Conservation (phyloP, 1,140 invertebrate species). For the Drosophila orosa region DNA sequence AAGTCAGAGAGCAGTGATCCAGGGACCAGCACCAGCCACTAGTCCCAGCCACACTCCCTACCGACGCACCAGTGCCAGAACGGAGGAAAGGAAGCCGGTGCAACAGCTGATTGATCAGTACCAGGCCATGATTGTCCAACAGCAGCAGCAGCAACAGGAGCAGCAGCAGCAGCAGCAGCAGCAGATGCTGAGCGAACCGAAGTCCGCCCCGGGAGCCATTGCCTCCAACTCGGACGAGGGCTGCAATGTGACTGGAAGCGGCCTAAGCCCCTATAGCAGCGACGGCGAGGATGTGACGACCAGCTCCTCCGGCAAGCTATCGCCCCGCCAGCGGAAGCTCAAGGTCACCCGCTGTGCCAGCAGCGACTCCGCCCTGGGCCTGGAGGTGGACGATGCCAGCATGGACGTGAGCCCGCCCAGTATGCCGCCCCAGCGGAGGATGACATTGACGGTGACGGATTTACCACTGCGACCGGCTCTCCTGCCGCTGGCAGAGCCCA, state of each 20-base stretch:
- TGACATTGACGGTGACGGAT: slow-evolving; percentile 81
- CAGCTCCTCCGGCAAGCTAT: slow-evolving; percentile 1
- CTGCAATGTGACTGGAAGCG: slow-evolving; percentile 60
- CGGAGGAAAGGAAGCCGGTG: slow-evolving; percentile 20
- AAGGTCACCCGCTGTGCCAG: slow-evolving; percentile 80
- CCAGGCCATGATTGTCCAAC: slow-evolving; percentile 72
- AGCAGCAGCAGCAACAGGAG: slow-evolving; percentile 36
- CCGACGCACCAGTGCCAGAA: slow-evolving; percentile 2
- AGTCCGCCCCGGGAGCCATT: slow-evolving; percentile 25
- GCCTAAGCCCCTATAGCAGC: slow-evolving; percentile 75
- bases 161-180: slow-evolving; percentile 22
- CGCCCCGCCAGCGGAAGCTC: slow-evolving; percentile 38
- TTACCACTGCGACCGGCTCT: slow-evolving; percentile 75
- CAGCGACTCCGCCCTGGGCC: slow-evolving; percentile 78
- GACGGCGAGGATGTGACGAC: slow-evolving; percentile 66
- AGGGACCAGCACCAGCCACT: slow-evolving; percentile 4
- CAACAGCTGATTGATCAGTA: slow-evolving; percentile 67
- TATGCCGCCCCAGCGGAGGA: slow-evolving; percentile 59
- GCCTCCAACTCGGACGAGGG: slow-evolving; percentile 80
- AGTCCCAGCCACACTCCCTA: background rate
- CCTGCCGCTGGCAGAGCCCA: slow-evolving; percentile 79
- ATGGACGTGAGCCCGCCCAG: slow-evolving; percentile 30
- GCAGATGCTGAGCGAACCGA: slow-evolving; percentile 6
- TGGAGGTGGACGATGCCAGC: slow-evolving; percentile 74
- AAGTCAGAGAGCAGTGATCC: background rate